Conservation (phyloP, 2,113 vertebrate genomes). For the Salminus brasiliensis region DNA sequence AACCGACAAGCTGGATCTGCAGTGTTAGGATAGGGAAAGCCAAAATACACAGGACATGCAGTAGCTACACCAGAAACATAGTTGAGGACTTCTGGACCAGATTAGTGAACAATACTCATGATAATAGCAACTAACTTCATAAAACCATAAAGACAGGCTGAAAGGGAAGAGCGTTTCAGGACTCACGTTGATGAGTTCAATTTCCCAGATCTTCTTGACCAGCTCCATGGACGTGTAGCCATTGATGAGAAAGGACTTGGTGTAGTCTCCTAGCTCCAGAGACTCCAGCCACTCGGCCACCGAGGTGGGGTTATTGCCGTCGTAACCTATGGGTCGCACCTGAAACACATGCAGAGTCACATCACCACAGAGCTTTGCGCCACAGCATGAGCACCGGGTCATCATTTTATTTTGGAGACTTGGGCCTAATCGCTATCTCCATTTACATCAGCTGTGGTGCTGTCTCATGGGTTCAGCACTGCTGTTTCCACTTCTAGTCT, state of each 20-base stretch:
- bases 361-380: neutral
- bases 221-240: constrained; percentile 98
- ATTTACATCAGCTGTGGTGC: neutral
- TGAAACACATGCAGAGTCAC: constrained; percentile 48
- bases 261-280: constrained; percentile 95
- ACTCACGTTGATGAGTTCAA: constrained; percentile 98
- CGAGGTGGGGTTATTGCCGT: constrained; percentile 93
- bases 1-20: neutral
- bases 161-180: neutral
- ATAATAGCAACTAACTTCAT: neutral
- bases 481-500: neutral
- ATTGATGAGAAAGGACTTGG: constrained; percentile 96
- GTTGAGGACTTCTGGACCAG: no score
- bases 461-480: neutral
- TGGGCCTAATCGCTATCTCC: neutral
- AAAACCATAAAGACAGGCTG: neutral
- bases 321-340: constrained; percentile 91
- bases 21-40: no score
- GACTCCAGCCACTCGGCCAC: constrained; percentile 98
- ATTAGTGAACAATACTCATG: no score
- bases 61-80: neutral
- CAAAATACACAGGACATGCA: neutral
- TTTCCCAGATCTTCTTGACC: constrained; percentile 99
- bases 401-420: neutral
- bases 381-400: neutral